Evolutionary conservation across 2,797 vertebrate species (phyloP).

Genomic region (Sebastes itinus): DNA sequence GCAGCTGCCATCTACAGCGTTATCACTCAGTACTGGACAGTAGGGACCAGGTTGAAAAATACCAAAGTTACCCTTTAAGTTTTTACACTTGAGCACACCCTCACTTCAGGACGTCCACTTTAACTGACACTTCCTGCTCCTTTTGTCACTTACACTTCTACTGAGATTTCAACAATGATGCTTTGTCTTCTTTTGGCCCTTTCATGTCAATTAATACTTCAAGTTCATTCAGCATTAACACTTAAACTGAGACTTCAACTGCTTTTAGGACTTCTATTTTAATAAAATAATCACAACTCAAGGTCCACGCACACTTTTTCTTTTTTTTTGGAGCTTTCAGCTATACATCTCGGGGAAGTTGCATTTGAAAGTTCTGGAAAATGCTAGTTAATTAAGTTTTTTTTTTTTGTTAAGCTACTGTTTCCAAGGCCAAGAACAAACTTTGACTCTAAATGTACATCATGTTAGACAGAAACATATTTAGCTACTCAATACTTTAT

Average conservation of each 20-base stretch:
- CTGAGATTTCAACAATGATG: not conserved
- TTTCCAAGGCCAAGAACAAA: not conserved
- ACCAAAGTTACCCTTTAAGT: not conserved
- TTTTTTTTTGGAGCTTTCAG: not conserved
- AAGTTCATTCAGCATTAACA: not conserved
- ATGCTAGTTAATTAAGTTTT: not conserved
- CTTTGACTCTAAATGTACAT: not conserved
- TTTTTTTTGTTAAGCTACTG: not conserved
- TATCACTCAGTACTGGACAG: too few relatives aligned
- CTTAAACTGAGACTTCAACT: not conserved
- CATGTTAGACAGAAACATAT: not conserved
- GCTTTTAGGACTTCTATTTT: not conserved
- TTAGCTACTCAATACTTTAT: not conserved
- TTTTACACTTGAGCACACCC: not conserved
- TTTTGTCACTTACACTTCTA: not conserved
- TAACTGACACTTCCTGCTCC: not conserved
- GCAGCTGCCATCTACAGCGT: too few relatives aligned
- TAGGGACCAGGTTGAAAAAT: too few relatives aligned
- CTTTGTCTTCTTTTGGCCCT: not conserved
- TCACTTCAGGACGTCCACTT: not conserved
- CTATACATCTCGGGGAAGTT: not conserved
- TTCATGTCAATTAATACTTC: not conserved
- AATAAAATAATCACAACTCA: not conserved
- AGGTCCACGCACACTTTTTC: not conserved
- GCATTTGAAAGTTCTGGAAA: not conserved